Evolutionary conservation across 2,888 invertebrate species (phyloP).

Genomic region (Muscina levida): DNA sequence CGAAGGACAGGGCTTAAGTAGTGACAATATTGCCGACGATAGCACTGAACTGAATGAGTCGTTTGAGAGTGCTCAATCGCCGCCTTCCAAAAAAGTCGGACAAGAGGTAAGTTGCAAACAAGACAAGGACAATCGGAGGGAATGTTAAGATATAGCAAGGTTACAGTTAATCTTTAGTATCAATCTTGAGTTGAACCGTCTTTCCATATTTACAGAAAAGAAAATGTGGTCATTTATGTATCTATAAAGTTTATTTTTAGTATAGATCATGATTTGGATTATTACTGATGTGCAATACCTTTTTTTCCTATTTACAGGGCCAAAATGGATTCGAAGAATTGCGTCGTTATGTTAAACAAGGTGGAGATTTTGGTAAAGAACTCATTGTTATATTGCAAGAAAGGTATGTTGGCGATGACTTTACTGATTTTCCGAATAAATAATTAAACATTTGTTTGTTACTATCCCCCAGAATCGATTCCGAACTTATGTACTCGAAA

Average conservation of each 20-base stretch:
- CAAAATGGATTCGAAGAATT: conserved; percentile 97
- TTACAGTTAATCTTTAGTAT: too few species aligned
- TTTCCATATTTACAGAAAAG: conserved; percentile 1
- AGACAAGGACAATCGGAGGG: too few species aligned
- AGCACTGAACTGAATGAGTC: conserved; percentile 65
- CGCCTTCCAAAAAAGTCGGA: conserved; percentile 55
- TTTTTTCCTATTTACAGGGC: conserved; percentile 85
- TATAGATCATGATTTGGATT: background rate
- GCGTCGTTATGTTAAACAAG: conserved; percentile 94
- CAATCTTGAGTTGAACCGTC: background rate
- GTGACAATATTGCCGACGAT: conserved; percentile 71
- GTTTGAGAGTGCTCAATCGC: conserved; percentile 59
- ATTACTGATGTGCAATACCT: background rate
- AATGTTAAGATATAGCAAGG: too few species aligned
- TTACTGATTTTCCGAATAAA: background rate
- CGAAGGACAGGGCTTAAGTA: conserved; percentile 37
- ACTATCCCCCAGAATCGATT: conserved; percentile 87
- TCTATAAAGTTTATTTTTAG: too few species aligned
- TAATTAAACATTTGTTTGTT: background rate
- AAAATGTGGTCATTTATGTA: conserved; percentile 53
- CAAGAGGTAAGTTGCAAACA: conserved; percentile 58
- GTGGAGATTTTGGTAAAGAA: conserved; percentile 96
- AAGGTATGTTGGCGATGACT: conserved; percentile 82
- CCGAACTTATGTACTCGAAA: conserved; percentile 95
- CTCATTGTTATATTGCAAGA: conserved; percentile 93